Evolutionary conservation across 2,797 vertebrate genomes (phyloP).

Genomic region (Thamnophis elegans): DNA sequence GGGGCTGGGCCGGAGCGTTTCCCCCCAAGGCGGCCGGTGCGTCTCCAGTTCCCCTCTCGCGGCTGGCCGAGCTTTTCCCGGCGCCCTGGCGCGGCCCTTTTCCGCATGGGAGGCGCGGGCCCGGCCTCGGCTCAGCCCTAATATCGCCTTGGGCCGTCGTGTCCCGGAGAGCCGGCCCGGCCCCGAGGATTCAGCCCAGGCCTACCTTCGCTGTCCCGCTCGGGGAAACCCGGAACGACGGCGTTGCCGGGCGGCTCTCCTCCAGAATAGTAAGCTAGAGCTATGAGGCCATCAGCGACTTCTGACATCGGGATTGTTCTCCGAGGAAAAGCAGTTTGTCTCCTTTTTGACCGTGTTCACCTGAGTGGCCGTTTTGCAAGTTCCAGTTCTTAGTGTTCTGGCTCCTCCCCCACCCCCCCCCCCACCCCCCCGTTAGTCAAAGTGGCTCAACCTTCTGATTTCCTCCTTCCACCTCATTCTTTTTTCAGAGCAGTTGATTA

Average conservation of each 20-base stretch:
- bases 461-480: background rate
- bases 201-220: too few relatives aligned
- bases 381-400: background rate
- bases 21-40: too few relatives aligned
- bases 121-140: background rate
- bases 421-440: background rate
- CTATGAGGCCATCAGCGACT: background rate
- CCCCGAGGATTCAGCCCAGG: background rate
- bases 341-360: background rate
- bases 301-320: background rate
- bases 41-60: background rate
- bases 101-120: background rate
- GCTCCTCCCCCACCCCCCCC: too few relatives aligned
- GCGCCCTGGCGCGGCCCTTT: background rate
- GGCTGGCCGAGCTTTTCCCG: too few relatives aligned
- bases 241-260: background rate
- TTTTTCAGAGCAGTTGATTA: background rate
- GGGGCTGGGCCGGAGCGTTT: constrained; percentile 77
- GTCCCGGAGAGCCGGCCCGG: background rate
- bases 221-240: background rate
- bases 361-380: background rate
- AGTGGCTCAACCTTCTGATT: background rate
- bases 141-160: background rate
- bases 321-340: background rate
- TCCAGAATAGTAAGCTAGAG: background rate